A percentile compares a stretch with the other conserved stretches of the same genome.
These are phyloP conservation scores for Salminus brasiliensis DNA, from an alignment of 2,113 vertebrate species.

Conservation along the genomic window DNA sequence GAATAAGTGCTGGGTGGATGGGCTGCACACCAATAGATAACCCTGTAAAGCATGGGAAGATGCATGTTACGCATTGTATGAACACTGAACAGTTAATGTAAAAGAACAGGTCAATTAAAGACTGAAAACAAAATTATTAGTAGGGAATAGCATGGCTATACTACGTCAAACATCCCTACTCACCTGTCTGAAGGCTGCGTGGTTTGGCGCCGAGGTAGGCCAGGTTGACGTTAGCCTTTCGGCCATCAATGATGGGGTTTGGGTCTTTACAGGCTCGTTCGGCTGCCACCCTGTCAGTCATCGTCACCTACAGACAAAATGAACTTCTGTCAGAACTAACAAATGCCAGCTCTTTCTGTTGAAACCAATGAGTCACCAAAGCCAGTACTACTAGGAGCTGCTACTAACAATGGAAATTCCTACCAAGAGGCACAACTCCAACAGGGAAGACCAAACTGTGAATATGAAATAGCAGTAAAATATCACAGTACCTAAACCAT, in stretches of 20 bases:
- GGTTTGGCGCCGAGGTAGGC: conserved; percentile 97
- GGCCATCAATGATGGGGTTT: conserved; percentile 96
- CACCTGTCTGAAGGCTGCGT: conserved; percentile 92
- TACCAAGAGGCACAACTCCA: background rate
- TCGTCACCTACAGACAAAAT: conserved; percentile 84
- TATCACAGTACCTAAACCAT: background rate
- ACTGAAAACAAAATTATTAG: too few species aligned
- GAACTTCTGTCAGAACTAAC: background rate
- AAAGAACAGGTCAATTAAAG: too few species aligned
- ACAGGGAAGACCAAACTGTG: background rate
- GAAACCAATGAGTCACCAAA: background rate
- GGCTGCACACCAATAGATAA: conserved; percentile 93
- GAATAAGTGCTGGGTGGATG: conserved; percentile 92
- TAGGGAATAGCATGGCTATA: too few species aligned
- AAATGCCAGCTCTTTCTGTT: background rate
- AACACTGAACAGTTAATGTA: too few species aligned
- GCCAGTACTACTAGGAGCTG: too few species aligned
- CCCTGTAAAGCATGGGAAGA: conserved; percentile 81
- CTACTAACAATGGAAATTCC: background rate
- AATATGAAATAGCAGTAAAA: too few species aligned
- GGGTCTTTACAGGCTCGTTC: conserved; percentile 97
- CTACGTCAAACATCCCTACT: conserved; percentile 56
- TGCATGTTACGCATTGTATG: too few species aligned
- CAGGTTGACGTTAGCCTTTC: conserved; percentile 97
- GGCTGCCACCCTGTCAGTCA: conserved; percentile 89